Conservation (phyloP, 2,113 vertebrate species). For the Poeciliopsis retropinna region DNA sequence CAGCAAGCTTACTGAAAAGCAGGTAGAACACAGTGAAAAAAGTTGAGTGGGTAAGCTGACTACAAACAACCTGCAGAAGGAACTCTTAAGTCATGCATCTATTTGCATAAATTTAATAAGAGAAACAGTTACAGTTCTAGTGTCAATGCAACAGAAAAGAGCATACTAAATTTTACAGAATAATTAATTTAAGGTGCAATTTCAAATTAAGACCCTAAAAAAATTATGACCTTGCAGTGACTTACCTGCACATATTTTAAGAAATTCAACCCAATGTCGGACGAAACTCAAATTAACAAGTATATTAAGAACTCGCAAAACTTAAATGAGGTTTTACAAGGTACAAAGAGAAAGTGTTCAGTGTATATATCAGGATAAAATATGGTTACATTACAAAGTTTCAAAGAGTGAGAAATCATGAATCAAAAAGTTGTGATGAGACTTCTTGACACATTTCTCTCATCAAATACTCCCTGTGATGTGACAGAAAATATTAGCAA, state of each 20-base stretch:
- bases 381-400: slow-evolving; percentile 8
- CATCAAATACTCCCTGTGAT: slow-evolving; percentile 26
- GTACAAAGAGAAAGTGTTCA: background rate
- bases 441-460: slow-evolving; percentile 14
- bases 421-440: slow-evolving; percentile 25
- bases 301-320: background rate
- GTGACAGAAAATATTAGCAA: slow-evolving; percentile 50
- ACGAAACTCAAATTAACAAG: too few relatives aligned
- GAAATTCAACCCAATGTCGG: background rate
- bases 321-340: background rate
- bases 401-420: slow-evolving; percentile 17
- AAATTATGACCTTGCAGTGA: slow-evolving; percentile 26
- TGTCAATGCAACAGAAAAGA: background rate
- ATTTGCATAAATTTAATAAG: slow-evolving; percentile 37
- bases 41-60: slow-evolving; percentile 39
- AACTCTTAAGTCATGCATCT: slow-evolving; percentile 33
- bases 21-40: slow-evolving; percentile 56
- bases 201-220: slow-evolving; percentile 13
- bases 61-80: slow-evolving; percentile 34
- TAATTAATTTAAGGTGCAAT: background rate
- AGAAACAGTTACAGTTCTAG: slow-evolving; percentile 6
- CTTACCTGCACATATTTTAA: background rate
- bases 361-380: background rate
- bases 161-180: background rate
- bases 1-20: slow-evolving; percentile 66